Conservation (phyloP, 1,140 invertebrate species). For the Danaus plexippus region DNA sequence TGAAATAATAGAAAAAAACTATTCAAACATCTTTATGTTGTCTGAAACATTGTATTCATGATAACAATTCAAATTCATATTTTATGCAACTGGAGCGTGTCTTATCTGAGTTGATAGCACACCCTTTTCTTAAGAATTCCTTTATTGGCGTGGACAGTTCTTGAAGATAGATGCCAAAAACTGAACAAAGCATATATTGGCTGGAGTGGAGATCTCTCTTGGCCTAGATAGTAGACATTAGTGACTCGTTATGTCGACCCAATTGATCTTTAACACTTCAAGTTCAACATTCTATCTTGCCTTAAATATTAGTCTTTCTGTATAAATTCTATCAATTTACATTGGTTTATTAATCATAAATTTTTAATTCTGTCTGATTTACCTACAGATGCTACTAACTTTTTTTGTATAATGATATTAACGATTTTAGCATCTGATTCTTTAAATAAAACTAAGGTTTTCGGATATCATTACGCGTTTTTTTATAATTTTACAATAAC, state of each 20-base stretch:
- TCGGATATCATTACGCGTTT: no score
- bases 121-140: constrained; percentile 23
- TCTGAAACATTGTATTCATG: neutral
- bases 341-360: no score
- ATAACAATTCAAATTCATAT: constrained; percentile 9
- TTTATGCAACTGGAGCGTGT: constrained; percentile 21
- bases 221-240: constrained; percentile 27
- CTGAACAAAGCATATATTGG: constrained; percentile 43
- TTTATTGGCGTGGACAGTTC: constrained; percentile 26
- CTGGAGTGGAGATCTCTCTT: constrained; percentile 31
- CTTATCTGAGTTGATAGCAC: constrained; percentile 21
- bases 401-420: no score
- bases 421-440: no score
- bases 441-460: no score
- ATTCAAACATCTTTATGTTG: no score
- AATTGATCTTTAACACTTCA: constrained; percentile 16
- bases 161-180: constrained; percentile 39
- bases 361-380: no score
- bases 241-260: constrained; percentile 22
- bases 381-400: no score
- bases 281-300: constrained; percentile 1
- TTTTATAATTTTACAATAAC: no score
- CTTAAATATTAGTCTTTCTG: no score
- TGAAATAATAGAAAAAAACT: no score
- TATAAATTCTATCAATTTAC: no score